Evolutionary conservation across 2,797 vertebrate genomes (phyloP).

Genomic region (Mustela erminea): DNA sequence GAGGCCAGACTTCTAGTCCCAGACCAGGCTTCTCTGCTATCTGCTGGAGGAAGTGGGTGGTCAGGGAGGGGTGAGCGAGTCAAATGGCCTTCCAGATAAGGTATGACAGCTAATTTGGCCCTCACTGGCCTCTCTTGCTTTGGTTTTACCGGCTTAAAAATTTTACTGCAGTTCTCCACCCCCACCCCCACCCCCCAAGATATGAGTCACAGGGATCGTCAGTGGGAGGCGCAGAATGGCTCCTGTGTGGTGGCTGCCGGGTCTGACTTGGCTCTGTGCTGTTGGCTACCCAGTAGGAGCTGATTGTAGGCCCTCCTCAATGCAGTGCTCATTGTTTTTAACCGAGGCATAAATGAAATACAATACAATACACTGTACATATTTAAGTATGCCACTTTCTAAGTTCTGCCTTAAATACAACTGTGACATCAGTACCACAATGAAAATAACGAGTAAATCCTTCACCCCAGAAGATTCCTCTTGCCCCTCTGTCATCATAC

Average conservation of each 20-base stretch:
- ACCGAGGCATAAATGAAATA: not conserved
- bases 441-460: not conserved
- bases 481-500: not conserved
- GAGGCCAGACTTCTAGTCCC: not conserved
- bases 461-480: not conserved
- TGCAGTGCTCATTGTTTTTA: fast-evolving
- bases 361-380: not conserved
- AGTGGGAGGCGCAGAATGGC: not conserved
- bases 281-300: not conserved
- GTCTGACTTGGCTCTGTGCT: not conserved
- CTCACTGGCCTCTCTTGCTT: not conserved
- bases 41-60: not conserved
- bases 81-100: not conserved
- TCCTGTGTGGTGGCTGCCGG: not conserved
- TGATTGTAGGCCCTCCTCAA: not conserved
- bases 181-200: not conserved
- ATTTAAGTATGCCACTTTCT: not conserved
- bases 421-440: not conserved
- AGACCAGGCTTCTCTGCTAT: not conserved
- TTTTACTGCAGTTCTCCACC: not conserved
- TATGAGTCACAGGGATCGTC: not conserved
- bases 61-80: not conserved
- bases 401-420: not conserved
- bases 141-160: not conserved
- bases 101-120: not conserved